Conservation (phyloP, 2,113 vertebrate genomes). For the Garra rufa region DNA sequence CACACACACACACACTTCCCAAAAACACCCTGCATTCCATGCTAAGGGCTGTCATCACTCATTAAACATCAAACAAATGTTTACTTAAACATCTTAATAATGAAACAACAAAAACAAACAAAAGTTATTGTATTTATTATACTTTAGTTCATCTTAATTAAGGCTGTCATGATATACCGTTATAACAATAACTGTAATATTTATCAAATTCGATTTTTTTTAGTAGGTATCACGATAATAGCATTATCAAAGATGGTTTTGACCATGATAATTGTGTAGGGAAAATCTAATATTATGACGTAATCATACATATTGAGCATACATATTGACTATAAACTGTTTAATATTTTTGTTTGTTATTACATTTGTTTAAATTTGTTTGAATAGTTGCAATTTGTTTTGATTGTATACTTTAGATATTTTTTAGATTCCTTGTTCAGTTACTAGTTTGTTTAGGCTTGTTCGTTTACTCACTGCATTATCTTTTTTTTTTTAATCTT, state of each 20-base stretch:
- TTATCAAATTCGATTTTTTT: neutral
- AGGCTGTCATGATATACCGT: neutral
- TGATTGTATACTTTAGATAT: too few species aligned
- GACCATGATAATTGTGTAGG: too few species aligned
- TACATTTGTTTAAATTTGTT: neutral
- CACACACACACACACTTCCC: constrained; percentile 39
- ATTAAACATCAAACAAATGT: constrained; percentile 39
- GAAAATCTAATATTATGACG: too few species aligned
- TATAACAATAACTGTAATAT: neutral
- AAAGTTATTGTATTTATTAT: neutral
- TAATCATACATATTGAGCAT: too few species aligned
- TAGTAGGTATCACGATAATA: too few species aligned
- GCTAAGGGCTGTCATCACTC: constrained; percentile 2
- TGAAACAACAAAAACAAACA: constrained; percentile 17
- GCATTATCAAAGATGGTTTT: neutral
- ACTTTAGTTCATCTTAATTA: neutral
- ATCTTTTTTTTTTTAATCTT: neutral
- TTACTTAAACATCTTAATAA: constrained; percentile 2
- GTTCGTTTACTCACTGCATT: neutral
- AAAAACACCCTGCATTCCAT: constrained; percentile 34
- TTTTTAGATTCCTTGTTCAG: too few species aligned
- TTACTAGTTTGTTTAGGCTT: neutral
- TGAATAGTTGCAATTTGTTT: neutral
- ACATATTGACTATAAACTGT: too few species aligned
- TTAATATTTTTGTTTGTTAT: too few species aligned